phyloP scores from a whole-genome alignment of 2,113 vertebrate genomes.

The Gorsachius goisagi region DNA sequence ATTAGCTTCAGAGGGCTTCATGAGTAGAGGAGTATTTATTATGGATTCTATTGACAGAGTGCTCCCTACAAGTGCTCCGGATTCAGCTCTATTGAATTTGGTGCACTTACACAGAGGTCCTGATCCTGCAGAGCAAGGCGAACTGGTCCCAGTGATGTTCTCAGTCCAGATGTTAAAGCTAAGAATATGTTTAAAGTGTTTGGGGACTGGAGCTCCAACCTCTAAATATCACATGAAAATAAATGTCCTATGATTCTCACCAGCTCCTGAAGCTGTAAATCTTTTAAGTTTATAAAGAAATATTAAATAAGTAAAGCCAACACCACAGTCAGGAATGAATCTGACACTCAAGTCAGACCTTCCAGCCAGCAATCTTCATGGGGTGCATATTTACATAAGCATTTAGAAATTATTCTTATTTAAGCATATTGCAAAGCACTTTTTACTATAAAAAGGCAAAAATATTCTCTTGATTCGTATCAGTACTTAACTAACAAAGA shows the following conservation, averaged over 20 bases:
- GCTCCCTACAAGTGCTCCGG: conserved; percentile 9
- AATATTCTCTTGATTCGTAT: neutral
- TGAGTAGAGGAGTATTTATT: conserved; percentile 22
- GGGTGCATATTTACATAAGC: neutral
- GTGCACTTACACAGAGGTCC: neutral
- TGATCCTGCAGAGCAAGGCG: conserved; percentile 20
- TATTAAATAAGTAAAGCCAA: conserved; percentile 41
- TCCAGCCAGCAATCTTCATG: neutral
- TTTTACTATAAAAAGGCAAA: neutral
- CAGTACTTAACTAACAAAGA: neutral
- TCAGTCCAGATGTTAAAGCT: neutral
- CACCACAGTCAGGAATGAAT: neutral
- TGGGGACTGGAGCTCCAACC: neutral
- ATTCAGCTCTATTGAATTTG: neutral
- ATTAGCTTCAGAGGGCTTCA: conserved; percentile 26
- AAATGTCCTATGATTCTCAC: conserved; percentile 35
- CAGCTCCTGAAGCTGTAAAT: conserved; percentile 62
- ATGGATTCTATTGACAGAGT: conserved; percentile 24
- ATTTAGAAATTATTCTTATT: conserved; percentile 13
- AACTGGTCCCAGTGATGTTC: neutral
- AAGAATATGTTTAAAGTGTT: neutral
- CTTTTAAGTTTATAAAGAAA: conserved; percentile 64
- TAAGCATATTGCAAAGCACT: neutral
- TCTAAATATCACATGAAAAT: conserved; percentile 60
- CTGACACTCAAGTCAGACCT: neutral